Evolutionary conservation across 1,140 invertebrate genomes (phyloP), one percentile per base, ranked within the genome.

Genomic region (Cyclargus thomasi): DNA sequence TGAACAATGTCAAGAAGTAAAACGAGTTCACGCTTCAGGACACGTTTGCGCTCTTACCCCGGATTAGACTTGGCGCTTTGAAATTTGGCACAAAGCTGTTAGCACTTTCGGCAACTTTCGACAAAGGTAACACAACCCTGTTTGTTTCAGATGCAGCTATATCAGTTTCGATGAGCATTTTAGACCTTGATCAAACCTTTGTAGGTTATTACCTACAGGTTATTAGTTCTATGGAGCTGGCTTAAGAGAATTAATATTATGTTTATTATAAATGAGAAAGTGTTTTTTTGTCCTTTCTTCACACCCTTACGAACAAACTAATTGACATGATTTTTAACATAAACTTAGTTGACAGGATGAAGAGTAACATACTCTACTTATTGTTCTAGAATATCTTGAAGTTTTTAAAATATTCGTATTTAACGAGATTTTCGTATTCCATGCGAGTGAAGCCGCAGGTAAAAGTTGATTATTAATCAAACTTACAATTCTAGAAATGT

Each of bases 51-150:
- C 62, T 64, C 64, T 69, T 62, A 64, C 63, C 53, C 22, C 57
- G 70, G 65, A 72, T 67, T 70, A 73, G 63, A 68, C 35, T 39
- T 62, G 70, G 67, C 68, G 36, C 68, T 65, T 67, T 39, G 29
- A 65, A 69, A 65, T 69, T 69, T 65, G 63, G 68, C 55, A 64
- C 63, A 62, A 68, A 70, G 63, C 57, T 73, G 63, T 67, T 69
- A 67, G 62, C 65, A 69, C 63, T 71, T 67, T 67, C 68, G 39
- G 65, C 66, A 72, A 71, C 64, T 71, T 71, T 70, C 63, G 59
- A 67, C 65, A 67, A 72, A 70, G 67, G 68, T 70, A 72, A 72
- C 39, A 47, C 39, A 14, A 47, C 39, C 39, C 39, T 47, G 39
- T 47, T 47, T 47, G 39, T 47, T 14, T 47, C 39, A 16, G 39